Conservation (phyloP, 2,113 vertebrate species). For the Tychaedon coryphoeus region DNA sequence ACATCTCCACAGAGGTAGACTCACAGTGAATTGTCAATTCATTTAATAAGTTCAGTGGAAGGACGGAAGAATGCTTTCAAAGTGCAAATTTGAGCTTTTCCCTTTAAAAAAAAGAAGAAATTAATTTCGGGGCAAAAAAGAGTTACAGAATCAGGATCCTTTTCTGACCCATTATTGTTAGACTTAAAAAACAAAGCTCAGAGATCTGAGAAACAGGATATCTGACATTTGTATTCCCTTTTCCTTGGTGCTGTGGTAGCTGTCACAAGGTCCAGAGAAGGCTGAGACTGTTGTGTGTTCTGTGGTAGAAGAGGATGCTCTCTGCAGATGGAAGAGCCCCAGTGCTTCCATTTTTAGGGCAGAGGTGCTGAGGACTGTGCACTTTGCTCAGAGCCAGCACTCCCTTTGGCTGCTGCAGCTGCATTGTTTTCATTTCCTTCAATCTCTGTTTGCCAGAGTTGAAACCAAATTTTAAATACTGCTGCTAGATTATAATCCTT, state of each 20-base stretch:
- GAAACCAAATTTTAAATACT: background rate
- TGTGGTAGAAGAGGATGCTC: background rate
- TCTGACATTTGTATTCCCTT: background rate
- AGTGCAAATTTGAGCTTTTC: background rate
- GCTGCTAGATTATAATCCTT: background rate
- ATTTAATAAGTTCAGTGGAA: background rate
- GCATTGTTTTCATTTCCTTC: background rate
- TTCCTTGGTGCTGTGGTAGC: background rate
- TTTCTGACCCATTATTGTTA: background rate
- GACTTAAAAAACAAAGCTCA: background rate
- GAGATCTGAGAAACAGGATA: background rate
- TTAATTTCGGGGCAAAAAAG: rapidly evolving
- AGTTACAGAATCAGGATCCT: background rate
- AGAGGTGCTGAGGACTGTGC: background rate
- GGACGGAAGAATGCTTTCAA: background rate
- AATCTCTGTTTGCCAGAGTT: background rate
- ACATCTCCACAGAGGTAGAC: background rate
- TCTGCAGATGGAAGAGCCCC: background rate
- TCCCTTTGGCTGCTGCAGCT: background rate
- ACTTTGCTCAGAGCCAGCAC: background rate
- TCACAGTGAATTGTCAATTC: background rate
- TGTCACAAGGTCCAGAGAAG: background rate
- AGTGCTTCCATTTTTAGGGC: background rate
- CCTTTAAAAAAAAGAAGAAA: background rate
- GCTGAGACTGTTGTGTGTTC: background rate